Base-by-base conservation (phyloP, 2,797 vertebrate species). In the Notamacropus eugenii region DNA sequence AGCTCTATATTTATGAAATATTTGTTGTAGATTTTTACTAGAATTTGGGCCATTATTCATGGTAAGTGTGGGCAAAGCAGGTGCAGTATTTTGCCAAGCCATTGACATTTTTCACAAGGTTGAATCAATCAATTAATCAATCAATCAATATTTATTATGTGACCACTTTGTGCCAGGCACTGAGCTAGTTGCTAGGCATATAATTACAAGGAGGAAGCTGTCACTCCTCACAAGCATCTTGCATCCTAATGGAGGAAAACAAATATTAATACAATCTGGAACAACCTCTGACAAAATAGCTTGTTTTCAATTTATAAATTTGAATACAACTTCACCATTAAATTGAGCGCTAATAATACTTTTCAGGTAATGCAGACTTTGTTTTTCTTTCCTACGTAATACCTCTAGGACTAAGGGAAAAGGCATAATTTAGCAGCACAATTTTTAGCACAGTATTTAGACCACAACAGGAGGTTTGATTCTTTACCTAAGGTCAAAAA, bases 11-110 rank as follows among this genome's bases (percentile, higher is more conserved):
- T 93, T 93, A 67, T 55, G n/a, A 13, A 87, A 27, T 46, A 87
- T 46, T 87, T 74, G 14, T 12, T 31, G 93, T 91, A 57, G 29
- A 24, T 87, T 96, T 96, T 95, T 92, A 74, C 93, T 95, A 93
- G 57, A 90, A 93, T 95, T 4, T 40, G n/a, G 67, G n/a, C 67
- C 67, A 74, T 40, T 74, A 74, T 74, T 10, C 24, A 40, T 9
- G 62, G 14, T 95, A 90, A 14, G 29, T 94, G 55, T 90, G 55
- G 91, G 1, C 67, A 91, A 54, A 91, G 55, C 28, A 19, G 40
- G 16, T 82, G n/a, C n/a, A 40, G 8, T 46, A 46, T 82, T 82
- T 82, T 46, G 40, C 13, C 74, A 87, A 87, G 13, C 8, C 1
- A 46, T 27, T 87, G 74, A 46, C 19, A 27, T 87, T 87, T 87